A percentile compares a stretch with the other conserved stretches of the same genome.
phyloP scores from a whole-genome alignment of 2,888 invertebrate genomes.

The Luperina testacea region DNA sequence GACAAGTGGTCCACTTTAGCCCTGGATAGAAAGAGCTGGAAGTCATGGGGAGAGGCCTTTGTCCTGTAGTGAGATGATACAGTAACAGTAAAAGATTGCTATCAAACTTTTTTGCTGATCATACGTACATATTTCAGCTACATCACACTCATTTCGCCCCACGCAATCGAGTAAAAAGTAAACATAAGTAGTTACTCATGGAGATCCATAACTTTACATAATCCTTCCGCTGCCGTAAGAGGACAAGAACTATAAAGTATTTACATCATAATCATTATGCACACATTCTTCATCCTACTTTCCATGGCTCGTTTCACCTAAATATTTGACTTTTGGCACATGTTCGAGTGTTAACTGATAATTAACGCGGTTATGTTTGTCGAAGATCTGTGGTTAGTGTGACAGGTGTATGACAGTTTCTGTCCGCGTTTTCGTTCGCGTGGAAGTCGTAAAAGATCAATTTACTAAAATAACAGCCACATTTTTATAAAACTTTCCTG shows the following conservation, averaged over 20 bases:
- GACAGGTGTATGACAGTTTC: conserved; percentile 2
- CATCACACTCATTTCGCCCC: neutral
- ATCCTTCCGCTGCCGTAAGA: conserved; percentile 47
- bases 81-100: too few relatives aligned
- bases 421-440: neutral
- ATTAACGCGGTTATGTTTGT: conserved; percentile 31
- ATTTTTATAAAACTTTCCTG: too few relatives aligned
- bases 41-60: too few relatives aligned
- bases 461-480: too few relatives aligned
- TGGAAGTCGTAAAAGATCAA: neutral
- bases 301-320: conserved; percentile 27
- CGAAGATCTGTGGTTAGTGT: conserved; percentile 11
- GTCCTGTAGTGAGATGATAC: too few relatives aligned
- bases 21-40: too few relatives aligned
- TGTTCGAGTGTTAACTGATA: conserved; percentile 29
- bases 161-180: conserved; percentile 38
- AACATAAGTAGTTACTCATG: conserved; percentile 13
- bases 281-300: conserved; percentile 37
- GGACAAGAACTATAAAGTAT: conserved; percentile 26
- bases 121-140: conserved; percentile 8
- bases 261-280: conserved; percentile 48
- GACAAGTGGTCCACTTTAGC: too few relatives aligned
- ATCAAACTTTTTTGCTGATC: too few relatives aligned
- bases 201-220: conserved; percentile 48
- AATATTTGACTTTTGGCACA: conserved; percentile 45